phyloP scores from a whole-genome alignment of 2,888 invertebrate species.

The Cheiracanthium punctorium region DNA sequence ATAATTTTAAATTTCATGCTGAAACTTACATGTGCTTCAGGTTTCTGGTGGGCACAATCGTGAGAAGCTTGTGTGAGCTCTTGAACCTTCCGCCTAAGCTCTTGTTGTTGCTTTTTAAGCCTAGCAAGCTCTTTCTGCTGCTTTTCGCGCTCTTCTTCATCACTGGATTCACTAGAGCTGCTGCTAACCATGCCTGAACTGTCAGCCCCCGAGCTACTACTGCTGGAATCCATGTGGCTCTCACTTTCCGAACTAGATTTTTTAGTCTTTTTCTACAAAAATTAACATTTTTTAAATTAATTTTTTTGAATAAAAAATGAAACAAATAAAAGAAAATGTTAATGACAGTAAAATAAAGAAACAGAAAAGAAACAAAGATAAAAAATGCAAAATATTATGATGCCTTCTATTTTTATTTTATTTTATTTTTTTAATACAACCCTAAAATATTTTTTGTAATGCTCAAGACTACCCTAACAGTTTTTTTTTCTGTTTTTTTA shows the following conservation, averaged over 20 bases:
- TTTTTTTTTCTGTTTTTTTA: too few species aligned
- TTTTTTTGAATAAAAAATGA: neutral
- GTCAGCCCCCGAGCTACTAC: slow-evolving; percentile 46
- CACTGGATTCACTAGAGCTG: slow-evolving; percentile 62
- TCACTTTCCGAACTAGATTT: slow-evolving; percentile 66
- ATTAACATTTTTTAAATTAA: neutral
- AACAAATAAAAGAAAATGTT: neutral
- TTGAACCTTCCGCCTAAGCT: slow-evolving; percentile 62
- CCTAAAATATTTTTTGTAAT: too few species aligned
- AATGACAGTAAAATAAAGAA: neutral
- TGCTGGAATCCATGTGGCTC: slow-evolving; percentile 53
- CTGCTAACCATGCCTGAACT: slow-evolving; percentile 45
- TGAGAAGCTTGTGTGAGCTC: slow-evolving; percentile 65
- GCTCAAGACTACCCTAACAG: too few species aligned
- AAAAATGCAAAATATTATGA: neutral
- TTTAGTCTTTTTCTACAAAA: slow-evolving; percentile 62
- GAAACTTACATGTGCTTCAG: slow-evolving; percentile 65
- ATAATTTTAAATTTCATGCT: neutral
- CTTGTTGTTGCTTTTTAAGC: slow-evolving; percentile 62
- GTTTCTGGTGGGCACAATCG: slow-evolving; percentile 51
- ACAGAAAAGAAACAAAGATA: neutral
- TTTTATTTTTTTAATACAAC: too few species aligned
- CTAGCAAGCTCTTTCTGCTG: slow-evolving; percentile 54
- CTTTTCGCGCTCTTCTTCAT: slow-evolving; percentile 65
- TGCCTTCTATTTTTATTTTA: neutral